Evolutionary conservation across 1,140 invertebrate species (phyloP), one percentile per base, ranked within the genome.

Genomic region (Achatina immaculata): DNA sequence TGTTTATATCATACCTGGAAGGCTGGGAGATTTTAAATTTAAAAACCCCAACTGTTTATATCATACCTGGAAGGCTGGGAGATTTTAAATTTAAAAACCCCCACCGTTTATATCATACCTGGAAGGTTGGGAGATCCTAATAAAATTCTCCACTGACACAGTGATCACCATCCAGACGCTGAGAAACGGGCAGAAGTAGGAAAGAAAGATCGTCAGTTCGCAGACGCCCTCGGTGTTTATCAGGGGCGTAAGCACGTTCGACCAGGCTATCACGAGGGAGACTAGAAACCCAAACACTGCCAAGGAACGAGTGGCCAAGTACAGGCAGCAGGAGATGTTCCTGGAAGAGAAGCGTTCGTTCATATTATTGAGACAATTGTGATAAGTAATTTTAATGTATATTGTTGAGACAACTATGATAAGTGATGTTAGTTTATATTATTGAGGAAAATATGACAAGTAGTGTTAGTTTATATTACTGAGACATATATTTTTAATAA

Each of bases 251-350:
- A 81, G 55, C 3, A 28, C 43, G 40, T 65, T 66, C 21, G 82
- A 31, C 77, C 78, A 83, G 42, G 76, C 76, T 14, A 74, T 75
- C 24, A 81, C 69, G 24, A 84, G 14, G 31, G 72, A 74, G 24
- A 81, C 58, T 0, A 83, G 62, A 58, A 82, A 82, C 19, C 83
- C 83, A 28, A 78, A 78, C 28, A 82, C 83, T 2, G 81, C 76
- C 3, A 84, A 0, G 11, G 81, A 82, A 4, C 81, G 77, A 1
- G 51, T 75, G 16, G 73, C 83, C 19, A 84, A 71, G 38, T 84
- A 84, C 21, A 84, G n/a, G 34, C 81, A 82, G 45, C 83, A 84
- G 69, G 83, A 84, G 16, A 73, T 85, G 36, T 78, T 74, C 45
- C 82, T 65, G 71, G 58, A 38, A 31, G 31, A 14, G n/a, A n/a